Evolutionary conservation across 1,140 invertebrate genomes (phyloP), one percentile per base, ranked within the genome.

Genomic region (Bombus fervidus): DNA sequence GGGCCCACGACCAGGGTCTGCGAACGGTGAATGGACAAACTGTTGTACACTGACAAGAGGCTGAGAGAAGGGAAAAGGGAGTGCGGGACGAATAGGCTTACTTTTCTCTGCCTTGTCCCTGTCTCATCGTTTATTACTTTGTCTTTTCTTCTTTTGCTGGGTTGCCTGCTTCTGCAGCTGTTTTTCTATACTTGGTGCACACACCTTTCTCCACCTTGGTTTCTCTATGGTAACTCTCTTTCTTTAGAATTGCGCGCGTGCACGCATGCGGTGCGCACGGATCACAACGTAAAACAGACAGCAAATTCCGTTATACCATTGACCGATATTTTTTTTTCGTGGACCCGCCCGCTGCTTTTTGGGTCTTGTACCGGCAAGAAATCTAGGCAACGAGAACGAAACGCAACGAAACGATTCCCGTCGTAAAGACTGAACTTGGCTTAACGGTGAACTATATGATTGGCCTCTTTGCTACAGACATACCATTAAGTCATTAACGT

Each of bases 241-340:
- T 18, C 34, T 76, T 64, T 71, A 34, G 18, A 62, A 43, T 9
- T 34, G 43, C 12, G 22, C 22, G 57, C 12, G 13, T 5, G 2
- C 9, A 34, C 39, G 39, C n/a, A 12, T 34, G 34, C 34, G 0
- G 59, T 59, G 59, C 37, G 2, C 8, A n/a, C 8, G 18, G 5
- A 22, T 9, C 9, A 1, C 12, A 34, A n/a, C 18, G 68, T 68
- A 18, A 34, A 73, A 57, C 41, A 25, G 22, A 83, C 72, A 79
- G 43, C 39, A 37, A 18, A 12, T 87, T 75, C 89, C 89, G 89
- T 90, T 90, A 90, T 64, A 68, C 78, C 39, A 74, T 6, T 86
- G 86, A 88, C 86, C 86, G 83, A 90, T 87, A 83, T 90, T 86
- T 37, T 83, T 83, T 87, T 90, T 90, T 90, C 80, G 59, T 73